Evolutionary conservation across 2,113 vertebrate species (phyloP).

Genomic region (Capreolus pygargus): DNA sequence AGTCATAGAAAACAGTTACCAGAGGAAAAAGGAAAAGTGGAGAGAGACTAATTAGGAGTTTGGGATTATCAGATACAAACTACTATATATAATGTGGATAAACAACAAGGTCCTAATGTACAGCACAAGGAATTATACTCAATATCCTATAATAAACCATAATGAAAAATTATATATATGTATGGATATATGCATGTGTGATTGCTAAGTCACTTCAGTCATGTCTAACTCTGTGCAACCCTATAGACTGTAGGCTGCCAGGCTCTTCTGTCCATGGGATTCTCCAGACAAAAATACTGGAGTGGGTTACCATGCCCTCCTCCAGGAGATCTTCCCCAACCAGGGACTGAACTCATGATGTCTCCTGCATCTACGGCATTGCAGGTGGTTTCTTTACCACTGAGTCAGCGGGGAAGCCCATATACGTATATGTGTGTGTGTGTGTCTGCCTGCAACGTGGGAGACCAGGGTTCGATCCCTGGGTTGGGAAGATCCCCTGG

Average conservation of each 20-base stretch:
- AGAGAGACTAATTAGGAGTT: not conserved
- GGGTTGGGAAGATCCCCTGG: not conserved
- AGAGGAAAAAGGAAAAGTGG: not conserved
- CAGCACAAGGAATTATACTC: not conserved
- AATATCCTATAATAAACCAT: not conserved
- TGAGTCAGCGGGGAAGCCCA: not conserved
- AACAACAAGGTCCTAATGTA: not conserved
- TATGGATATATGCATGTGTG: not conserved
- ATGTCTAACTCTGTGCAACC: not conserved
- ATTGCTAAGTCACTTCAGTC: not conserved
- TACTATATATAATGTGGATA: not conserved
- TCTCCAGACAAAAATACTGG: not conserved
- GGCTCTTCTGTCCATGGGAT: not conserved
- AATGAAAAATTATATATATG: not conserved
- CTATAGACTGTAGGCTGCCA: not conserved
- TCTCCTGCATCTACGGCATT: not conserved
- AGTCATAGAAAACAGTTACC: not conserved
- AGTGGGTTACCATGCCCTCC: not conserved
- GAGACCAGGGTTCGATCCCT: not conserved
- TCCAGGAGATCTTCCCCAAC: not conserved
- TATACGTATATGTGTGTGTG: not conserved
- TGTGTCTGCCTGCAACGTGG: not conserved
- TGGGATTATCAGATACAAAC: not conserved
- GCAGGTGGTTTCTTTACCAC: not conserved
- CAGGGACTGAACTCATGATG: not conserved